Percentiles rank a stretch among this genome's conserved stretches.
Evolutionary conservation across 53 echinoderm and acorn worm genomes (phyloP).

Genomic region (Glandiceps talaboti): DNA sequence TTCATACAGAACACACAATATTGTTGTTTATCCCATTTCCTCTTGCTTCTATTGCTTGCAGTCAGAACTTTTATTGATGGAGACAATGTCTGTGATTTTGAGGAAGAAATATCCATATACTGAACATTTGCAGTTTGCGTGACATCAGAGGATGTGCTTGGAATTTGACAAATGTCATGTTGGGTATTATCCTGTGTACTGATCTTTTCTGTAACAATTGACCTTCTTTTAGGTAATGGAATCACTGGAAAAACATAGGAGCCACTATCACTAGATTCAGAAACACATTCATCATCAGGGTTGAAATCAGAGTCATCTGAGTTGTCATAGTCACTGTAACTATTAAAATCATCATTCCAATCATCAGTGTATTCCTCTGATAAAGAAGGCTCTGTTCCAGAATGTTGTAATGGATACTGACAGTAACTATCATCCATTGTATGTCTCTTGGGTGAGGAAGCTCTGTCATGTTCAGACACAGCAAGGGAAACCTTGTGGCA

Average conservation of each 20-base stretch:
- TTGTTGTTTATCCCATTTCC: conserved; percentile 46
- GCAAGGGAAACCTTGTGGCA: too few relatives aligned
- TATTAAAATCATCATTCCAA: too few relatives aligned
- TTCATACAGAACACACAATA: conserved; percentile 50
- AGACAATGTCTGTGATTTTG: background rate
- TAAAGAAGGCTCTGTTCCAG: too few relatives aligned
- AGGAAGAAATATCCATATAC: background rate
- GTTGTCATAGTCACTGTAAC: too few relatives aligned
- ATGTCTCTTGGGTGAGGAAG: too few relatives aligned
- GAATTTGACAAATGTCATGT: background rate
- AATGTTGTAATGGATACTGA: too few relatives aligned
- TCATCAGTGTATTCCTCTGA: too few relatives aligned
- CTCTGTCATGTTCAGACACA: too few relatives aligned
- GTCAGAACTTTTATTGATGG: background rate
- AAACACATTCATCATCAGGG: background rate
- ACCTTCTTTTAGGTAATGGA: background rate
- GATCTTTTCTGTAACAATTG: background rate
- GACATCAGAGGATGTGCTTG: background rate
- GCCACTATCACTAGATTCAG: background rate
- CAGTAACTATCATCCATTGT: too few relatives aligned
- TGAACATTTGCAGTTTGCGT: background rate
- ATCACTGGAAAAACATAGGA: background rate
- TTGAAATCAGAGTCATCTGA: background rate
- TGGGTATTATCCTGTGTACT: background rate
- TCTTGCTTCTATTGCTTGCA: conserved; percentile 29